Evolutionary conservation across 2,888 invertebrate genomes (phyloP).

Genomic region (Erebia ligea): DNA sequence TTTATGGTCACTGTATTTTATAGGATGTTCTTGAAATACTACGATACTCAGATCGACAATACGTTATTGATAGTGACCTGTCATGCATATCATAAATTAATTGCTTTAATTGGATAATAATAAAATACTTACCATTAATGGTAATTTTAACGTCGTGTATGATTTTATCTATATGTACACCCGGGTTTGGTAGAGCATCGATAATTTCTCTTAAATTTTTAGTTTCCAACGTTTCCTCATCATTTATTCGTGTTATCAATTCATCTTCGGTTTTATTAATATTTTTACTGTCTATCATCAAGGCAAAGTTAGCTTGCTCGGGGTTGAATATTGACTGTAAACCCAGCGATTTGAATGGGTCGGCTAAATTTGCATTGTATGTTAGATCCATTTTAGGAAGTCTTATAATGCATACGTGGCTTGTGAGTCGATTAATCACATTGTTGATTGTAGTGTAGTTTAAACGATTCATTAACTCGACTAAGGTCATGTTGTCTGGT

Average conservation of each 20-base stretch:
- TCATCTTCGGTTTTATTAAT: slow-evolving; percentile 55
- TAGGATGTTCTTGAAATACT: no score
- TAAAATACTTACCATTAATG: slow-evolving; percentile 72
- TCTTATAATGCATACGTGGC: slow-evolving; percentile 79
- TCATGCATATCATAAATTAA: no score
- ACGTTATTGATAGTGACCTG: no score
- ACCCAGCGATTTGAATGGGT: slow-evolving; percentile 82
- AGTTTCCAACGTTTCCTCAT: slow-evolving; percentile 45
- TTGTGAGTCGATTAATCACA: slow-evolving; percentile 72
- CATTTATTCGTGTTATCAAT: slow-evolving; percentile 52
- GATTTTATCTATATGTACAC: slow-evolving; percentile 84
- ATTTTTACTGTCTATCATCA: slow-evolving; percentile 74
- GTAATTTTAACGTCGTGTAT: slow-evolving; percentile 86
- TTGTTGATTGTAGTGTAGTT: slow-evolving; percentile 74
- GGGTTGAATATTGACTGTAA: slow-evolving; percentile 85
- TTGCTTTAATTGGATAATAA: not conserved
- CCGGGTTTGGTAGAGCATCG: slow-evolving; percentile 79
- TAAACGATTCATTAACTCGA: slow-evolving; percentile 73
- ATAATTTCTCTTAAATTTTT: slow-evolving; percentile 52
- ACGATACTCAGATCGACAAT: no score
- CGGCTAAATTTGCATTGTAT: slow-evolving; percentile 80
- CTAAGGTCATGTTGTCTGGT: slow-evolving; percentile 65
- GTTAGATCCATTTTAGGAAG: slow-evolving; percentile 89
- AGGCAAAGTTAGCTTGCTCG: slow-evolving; percentile 85
- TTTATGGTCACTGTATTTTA: no score